Percentiles rank a stretch among this genome's conserved stretches.
Evolutionary conservation across 2,888 invertebrate species (phyloP).

Genomic region (Lasius platythorax): DNA sequence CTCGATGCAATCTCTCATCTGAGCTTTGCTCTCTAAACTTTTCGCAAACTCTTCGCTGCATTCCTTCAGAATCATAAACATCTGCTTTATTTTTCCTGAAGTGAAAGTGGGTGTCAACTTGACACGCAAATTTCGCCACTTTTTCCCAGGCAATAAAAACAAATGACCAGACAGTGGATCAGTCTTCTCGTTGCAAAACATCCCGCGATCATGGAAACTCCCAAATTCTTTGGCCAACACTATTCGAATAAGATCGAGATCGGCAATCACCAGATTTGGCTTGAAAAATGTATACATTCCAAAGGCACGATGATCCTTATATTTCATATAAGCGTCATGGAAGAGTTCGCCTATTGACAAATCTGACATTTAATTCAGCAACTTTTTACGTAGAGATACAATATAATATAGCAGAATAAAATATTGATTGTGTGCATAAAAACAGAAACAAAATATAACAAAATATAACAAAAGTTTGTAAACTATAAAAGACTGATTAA

Average conservation of each 20-base stretch:
- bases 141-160: conserved; percentile 78
- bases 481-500: no score
- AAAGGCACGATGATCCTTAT: conserved; percentile 69
- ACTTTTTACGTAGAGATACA: background rate
- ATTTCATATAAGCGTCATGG: background rate
- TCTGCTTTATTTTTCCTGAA: conserved; percentile 83
- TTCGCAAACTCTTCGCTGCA: conserved; percentile 72
- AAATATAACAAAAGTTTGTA: no score
- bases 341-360: background rate
- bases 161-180: conserved; percentile 81
- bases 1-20: conserved; percentile 61
- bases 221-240: conserved; percentile 82
- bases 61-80: conserved; percentile 78
- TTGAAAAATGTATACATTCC: conserved; percentile 78
- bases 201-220: conserved; percentile 82
- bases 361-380: background rate
- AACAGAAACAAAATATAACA: background rate
- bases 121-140: conserved; percentile 82
- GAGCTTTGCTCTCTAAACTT: conserved; percentile 55
- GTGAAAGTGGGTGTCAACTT: conserved; percentile 84
- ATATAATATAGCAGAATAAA: background rate
- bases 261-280: conserved; percentile 78
- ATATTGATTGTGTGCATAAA: background rate
- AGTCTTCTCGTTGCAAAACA: conserved; percentile 76
- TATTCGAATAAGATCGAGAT: conserved; percentile 80